A percentile compares a stretch with the other conserved stretches of the same genome.
These are phyloP conservation scores for Taenioides sp. DNA, from an alignment of 2,797 vertebrate species.

Conservation along the genomic window DNA sequence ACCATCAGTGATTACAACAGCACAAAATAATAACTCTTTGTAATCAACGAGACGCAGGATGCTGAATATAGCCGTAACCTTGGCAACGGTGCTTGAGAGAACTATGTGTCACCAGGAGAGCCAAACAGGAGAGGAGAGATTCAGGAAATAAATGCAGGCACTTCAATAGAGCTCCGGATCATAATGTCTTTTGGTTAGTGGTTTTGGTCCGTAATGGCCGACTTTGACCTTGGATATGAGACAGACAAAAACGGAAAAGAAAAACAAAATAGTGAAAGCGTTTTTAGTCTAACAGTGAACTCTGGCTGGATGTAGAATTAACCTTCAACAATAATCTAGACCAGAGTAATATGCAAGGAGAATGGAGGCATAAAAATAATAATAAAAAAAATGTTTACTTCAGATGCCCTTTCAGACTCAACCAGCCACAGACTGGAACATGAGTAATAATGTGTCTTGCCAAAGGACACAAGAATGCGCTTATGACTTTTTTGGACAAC, in stretches of 20 bases:
- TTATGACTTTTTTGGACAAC: not conserved
- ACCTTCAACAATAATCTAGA: not conserved
- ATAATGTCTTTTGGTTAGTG: slow-evolving; percentile 15
- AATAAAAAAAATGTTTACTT: not conserved
- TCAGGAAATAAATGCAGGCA: slow-evolving; percentile 20
- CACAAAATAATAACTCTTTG: slow-evolving; percentile 13
- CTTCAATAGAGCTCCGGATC: slow-evolving; percentile 10
- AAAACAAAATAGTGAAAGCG: not conserved
- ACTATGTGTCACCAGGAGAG: slow-evolving; percentile 28
- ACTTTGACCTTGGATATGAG: slow-evolving; percentile 6
- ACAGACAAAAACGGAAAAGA: not conserved
- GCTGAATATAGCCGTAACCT: slow-evolving; percentile 34
- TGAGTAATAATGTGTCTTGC: not conserved
- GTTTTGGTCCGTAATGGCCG: not conserved
- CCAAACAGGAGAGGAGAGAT: slow-evolving; percentile 21
- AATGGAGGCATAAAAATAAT: not conserved
- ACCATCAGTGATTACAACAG: slow-evolving; percentile 2
- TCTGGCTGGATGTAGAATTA: not conserved
- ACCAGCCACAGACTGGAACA: not conserved
- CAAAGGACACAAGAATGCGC: not conserved
- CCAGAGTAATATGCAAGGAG: not conserved
- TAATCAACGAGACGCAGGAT: slow-evolving; percentile 18
- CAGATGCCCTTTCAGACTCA: not conserved
- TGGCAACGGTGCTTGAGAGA: slow-evolving; percentile 36
- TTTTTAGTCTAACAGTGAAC: not conserved